Percentiles rank a stretch among this genome's conserved stretches.
Evolutionary conservation across 2,888 invertebrate species (phyloP).

Genomic region (Mamestra brassicae): DNA sequence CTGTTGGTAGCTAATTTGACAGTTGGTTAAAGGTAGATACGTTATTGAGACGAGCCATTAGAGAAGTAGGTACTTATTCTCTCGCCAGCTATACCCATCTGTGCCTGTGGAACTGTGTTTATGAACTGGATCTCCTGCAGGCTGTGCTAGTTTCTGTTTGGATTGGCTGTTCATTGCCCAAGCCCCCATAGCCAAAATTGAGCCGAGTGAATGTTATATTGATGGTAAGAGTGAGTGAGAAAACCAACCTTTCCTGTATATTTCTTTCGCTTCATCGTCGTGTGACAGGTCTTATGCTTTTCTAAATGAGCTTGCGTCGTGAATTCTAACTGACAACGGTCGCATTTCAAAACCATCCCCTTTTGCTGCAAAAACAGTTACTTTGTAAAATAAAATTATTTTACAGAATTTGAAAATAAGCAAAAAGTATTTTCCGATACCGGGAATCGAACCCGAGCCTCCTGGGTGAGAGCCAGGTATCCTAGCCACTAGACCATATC

Average conservation of each 20-base stretch:
- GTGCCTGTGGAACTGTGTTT: neutral
- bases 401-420: neutral
- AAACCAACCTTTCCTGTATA: conserved; percentile 55
- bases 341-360: conserved; percentile 60
- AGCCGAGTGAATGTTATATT: neutral
- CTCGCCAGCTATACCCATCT: neutral
- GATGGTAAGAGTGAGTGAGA: neutral
- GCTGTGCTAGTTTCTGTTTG: too few species aligned
- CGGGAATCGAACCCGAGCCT: conserved; percentile 92
- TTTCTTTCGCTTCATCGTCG: conserved; percentile 24
- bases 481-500: conserved; percentile 93
- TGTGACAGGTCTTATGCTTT: conserved; percentile 69
- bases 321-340: conserved; percentile 69
- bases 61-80: neutral
- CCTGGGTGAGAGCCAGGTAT: conserved; percentile 94
- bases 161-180: too few species aligned
- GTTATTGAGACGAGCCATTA: too few species aligned
- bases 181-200: neutral
- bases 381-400: neutral
- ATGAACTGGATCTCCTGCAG: too few species aligned
- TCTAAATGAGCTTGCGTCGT: conserved; percentile 54
- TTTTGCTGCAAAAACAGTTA: conserved; percentile 35
- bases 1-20: too few species aligned
- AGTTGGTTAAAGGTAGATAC: too few species aligned
- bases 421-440: conserved; percentile 86